phyloP scores from a whole-genome alignment of 2,797 vertebrate genomes.

The Esox lucius region DNA sequence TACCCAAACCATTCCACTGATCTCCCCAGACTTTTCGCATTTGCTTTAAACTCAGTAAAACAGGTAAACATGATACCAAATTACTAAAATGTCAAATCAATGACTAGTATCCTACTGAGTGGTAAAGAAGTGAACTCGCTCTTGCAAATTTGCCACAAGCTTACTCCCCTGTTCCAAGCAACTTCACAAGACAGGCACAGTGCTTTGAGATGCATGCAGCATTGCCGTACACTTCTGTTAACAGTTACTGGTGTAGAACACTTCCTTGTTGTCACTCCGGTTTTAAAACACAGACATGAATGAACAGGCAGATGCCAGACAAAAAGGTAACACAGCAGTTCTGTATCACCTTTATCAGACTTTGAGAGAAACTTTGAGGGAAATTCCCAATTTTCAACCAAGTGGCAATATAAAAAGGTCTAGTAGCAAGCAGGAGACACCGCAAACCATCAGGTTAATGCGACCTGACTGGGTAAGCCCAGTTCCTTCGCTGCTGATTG shows the following conservation, averaged over 20 bases:
- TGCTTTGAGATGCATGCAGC: not conserved
- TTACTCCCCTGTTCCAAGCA: not conserved
- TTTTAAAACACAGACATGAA: not conserved
- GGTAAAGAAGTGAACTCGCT: not conserved
- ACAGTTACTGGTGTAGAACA: not conserved
- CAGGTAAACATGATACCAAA: too few relatives aligned
- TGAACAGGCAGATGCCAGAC: not conserved
- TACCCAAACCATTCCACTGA: too few relatives aligned
- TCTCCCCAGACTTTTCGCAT: too few relatives aligned
- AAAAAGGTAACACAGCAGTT: not conserved
- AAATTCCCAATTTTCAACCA: not conserved
- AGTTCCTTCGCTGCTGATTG: constrained; percentile 15
- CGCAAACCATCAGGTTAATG: constrained; percentile 25
- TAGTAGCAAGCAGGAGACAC: not conserved
- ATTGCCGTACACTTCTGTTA: not conserved
- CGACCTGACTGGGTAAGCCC: constrained; percentile 19
- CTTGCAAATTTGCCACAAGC: not conserved
- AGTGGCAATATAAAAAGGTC: not conserved
- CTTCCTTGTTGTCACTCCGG: not conserved
- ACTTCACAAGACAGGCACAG: not conserved
- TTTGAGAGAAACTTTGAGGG: not conserved
- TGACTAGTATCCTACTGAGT: not conserved
- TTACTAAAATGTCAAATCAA: too few relatives aligned
- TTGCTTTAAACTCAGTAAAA: too few relatives aligned
- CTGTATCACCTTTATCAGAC: not conserved